Evolutionary conservation across 2,113 vertebrate genomes (phyloP).

Genomic region (Mesembrinibis cayennensis): DNA sequence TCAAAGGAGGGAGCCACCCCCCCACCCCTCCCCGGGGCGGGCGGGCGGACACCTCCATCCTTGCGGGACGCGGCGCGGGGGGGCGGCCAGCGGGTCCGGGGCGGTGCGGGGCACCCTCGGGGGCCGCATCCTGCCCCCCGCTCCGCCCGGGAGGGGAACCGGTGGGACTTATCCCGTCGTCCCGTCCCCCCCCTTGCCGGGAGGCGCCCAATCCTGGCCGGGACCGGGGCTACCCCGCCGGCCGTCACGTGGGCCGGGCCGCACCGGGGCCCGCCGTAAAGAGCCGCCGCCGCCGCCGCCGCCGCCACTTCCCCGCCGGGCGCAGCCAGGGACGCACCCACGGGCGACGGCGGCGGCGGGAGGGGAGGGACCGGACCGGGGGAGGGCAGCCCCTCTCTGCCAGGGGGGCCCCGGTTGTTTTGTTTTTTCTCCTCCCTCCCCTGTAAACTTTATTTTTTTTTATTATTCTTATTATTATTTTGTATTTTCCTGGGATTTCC

Average conservation of each 20-base stretch:
- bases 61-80: no score
- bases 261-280: slow-evolving; percentile 71
- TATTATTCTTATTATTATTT: not conserved
- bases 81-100: not conserved
- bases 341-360: not conserved
- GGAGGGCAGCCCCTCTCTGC: not conserved
- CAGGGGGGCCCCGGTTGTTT: no score
- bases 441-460: not conserved
- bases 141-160: not conserved
- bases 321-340: slow-evolving; percentile 69
- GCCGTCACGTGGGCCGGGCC: slow-evolving; percentile 78
- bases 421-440: not conserved
- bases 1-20: not conserved
- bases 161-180: not conserved
- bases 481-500: not conserved
- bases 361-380: not conserved
- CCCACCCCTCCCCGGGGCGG: not conserved
- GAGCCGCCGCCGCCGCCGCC: slow-evolving; percentile 57
- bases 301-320: slow-evolving; percentile 73
- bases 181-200: not conserved
- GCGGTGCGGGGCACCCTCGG: not conserved
- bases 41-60: not conserved
- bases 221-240: slow-evolving; percentile 62
- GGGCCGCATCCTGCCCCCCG: not conserved
- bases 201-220: slow-evolving; percentile 32